Evolutionary conservation across 2,797 vertebrate genomes (phyloP).

Genomic region (Uromys caudimaculatus): DNA sequence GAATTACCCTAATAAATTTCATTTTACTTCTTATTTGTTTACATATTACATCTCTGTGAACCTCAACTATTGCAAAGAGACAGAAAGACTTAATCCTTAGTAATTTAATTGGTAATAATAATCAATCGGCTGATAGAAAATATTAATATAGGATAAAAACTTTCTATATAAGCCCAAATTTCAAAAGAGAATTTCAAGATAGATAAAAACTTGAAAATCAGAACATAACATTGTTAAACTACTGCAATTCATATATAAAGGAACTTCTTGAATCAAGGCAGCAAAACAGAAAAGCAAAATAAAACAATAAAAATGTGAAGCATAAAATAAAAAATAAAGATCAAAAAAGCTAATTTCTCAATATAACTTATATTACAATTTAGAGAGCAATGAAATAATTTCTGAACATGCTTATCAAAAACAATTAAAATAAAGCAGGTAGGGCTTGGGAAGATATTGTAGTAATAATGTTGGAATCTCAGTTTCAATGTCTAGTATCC

Average conservation of each 20-base stretch:
- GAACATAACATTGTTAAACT: background rate
- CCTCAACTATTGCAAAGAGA: background rate
- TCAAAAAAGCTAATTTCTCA: background rate
- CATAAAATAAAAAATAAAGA: background rate
- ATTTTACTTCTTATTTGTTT: background rate
- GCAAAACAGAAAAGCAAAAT: background rate
- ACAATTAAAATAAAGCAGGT: background rate
- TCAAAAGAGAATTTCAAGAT: background rate
- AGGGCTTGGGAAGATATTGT: too few relatives aligned
- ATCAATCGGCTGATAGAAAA: too few relatives aligned
- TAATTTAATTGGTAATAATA: background rate
- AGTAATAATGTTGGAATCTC: too few relatives aligned
- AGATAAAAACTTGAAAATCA: background rate
- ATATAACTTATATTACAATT: background rate
- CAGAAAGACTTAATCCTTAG: background rate
- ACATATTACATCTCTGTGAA: too few relatives aligned
- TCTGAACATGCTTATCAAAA: background rate
- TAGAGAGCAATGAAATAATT: background rate
- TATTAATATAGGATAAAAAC: background rate
- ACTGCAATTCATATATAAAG: background rate
- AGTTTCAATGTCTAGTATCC: too few relatives aligned
- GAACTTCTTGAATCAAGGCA: background rate
- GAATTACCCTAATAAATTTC: background rate
- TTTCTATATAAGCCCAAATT: background rate
- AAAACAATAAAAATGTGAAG: background rate